A percentile compares a stretch with the other conserved stretches of the same genome.
phyloP scores from a whole-genome alignment of 2,888 invertebrate species.

The Quadroppia sp. region DNA sequence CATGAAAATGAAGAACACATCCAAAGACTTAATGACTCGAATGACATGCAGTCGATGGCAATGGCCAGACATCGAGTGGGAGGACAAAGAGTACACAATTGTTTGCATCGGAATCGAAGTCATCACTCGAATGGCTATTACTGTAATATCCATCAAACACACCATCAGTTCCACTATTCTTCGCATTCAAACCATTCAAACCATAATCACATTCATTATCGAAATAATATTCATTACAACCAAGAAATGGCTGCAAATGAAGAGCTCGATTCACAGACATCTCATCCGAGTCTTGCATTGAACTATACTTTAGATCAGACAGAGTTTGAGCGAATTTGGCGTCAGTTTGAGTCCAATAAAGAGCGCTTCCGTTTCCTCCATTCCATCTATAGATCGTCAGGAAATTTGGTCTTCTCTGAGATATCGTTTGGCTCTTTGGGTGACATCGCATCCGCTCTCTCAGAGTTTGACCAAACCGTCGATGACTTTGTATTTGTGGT shows the following conservation, averaged over 20 bases:
- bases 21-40: neutral
- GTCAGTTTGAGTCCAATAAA: conserved; percentile 22
- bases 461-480: conserved; percentile 28
- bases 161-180: conserved; percentile 5
- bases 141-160: conserved; percentile 2
- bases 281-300: conserved; percentile 23
- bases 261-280: neutral
- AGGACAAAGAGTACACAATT: neutral
- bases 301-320: conserved; percentile 27
- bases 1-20: conserved; percentile 20
- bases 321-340: conserved; percentile 33
- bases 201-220: conserved; percentile 13
- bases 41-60: neutral
- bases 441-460: conserved; percentile 26
- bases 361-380: conserved; percentile 19
- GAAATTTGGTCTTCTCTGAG: conserved; percentile 33
- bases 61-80: neutral
- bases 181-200: conserved; percentile 8
- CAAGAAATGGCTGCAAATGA: conserved; percentile 13
- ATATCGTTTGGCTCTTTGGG: conserved; percentile 34
- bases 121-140: conserved; percentile 9
- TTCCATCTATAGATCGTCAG: conserved; percentile 9
- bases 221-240: conserved; percentile 17
- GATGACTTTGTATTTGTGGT: conserved; percentile 28
- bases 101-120: conserved; percentile 13